These are phyloP conservation scores for Nipponacmea schrenckii DNA, from an alignment of 2,888 invertebrate species.

Conservation along the genomic window DNA sequence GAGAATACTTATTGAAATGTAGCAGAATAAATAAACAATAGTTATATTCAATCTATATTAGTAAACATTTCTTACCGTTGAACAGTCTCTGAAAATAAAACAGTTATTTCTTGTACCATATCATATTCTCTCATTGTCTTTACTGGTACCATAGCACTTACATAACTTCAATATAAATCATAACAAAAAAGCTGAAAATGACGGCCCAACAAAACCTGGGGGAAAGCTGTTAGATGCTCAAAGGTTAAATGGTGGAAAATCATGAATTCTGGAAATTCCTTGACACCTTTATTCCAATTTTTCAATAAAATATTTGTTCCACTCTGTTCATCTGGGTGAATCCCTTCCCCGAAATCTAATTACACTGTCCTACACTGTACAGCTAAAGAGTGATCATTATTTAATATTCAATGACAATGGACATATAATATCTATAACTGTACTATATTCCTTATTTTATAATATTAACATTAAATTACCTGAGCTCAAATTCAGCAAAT, in stretches of 20 bases:
- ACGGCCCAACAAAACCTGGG: not conserved
- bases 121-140: constrained; percentile 96
- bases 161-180: constrained; percentile 77
- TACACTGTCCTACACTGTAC: too few species aligned
- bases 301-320: too few species aligned
- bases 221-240: not conserved
- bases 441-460: too few species aligned
- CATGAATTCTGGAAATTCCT: too few species aligned
- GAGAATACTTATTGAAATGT: too few species aligned
- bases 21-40: too few species aligned
- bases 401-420: not conserved
- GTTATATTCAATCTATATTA: too few species aligned
- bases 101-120: constrained; percentile 93
- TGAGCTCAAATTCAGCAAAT: constrained; percentile 96
- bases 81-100: constrained; percentile 95
- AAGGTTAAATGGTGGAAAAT: too few species aligned
- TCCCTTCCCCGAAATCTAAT: too few species aligned
- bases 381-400: too few species aligned
- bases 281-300: not conserved
- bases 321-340: too few species aligned
- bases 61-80: constrained; percentile 65
- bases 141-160: constrained; percentile 99
- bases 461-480: constrained; percentile 61
- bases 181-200: constrained; percentile 10
- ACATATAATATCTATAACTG: too few species aligned